Conservation (phyloP, 2,797 vertebrate genomes). For the Ciconia nigra region DNA sequence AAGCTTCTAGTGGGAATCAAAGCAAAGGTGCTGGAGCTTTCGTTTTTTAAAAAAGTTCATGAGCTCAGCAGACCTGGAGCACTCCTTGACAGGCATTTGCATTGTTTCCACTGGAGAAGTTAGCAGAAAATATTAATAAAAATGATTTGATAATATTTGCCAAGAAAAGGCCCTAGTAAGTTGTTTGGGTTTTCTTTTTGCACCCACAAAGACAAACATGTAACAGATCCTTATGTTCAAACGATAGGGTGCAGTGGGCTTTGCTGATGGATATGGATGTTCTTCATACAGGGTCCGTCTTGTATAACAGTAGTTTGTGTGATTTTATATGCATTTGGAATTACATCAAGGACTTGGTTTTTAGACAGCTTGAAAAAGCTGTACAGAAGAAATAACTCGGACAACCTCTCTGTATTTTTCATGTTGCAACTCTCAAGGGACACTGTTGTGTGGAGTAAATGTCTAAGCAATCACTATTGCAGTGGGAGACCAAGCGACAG, state of each 20-base stretch:
- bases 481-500: not conserved
- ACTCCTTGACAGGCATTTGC: not conserved
- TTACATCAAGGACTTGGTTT: not conserved
- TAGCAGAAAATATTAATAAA: not conserved
- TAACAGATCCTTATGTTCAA: not conserved
- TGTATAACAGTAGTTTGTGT: not conserved
- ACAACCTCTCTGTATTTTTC: not conserved
- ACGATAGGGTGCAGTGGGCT: not conserved
- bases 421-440: not conserved
- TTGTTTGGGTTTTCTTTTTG: not conserved
- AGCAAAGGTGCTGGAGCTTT: not conserved
- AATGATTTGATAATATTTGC: not conserved
- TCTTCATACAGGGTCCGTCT: not conserved
- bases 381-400: not conserved
- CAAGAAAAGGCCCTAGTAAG: not conserved
- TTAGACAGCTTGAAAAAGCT: not conserved
- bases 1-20: not conserved
- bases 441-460: not conserved
- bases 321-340: not conserved
- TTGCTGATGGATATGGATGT: not conserved
- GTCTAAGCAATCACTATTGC: not conserved
- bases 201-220: not conserved
- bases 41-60: not conserved
- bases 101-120: not conserved
- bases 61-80: not conserved